Evolutionary conservation across 2,888 invertebrate genomes (phyloP).

Genomic region (Brachypalpus laphriformis): DNA sequence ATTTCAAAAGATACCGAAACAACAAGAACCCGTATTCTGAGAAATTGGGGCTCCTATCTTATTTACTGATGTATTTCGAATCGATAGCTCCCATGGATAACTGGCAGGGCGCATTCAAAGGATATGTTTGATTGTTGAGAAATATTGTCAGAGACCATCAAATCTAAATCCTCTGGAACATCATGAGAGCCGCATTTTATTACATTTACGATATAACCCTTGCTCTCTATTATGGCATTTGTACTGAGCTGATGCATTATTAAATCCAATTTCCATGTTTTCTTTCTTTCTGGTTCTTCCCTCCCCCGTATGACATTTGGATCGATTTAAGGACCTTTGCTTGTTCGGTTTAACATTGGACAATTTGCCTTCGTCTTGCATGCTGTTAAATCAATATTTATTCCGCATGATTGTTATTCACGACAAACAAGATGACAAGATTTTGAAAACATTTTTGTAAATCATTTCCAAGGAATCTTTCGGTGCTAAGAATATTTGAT

Average conservation of each 20-base stretch:
- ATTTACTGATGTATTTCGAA: neutral
- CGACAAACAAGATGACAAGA: constrained; percentile 3
- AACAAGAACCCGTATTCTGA: neutral
- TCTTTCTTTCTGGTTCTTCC: neutral
- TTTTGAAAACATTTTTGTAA: neutral
- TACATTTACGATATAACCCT: constrained; percentile 11
- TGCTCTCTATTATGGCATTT: neutral
- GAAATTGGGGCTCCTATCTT: neutral
- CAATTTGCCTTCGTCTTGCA: neutral
- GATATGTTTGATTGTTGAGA: constrained; percentile 10
- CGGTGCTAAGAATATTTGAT: neutral
- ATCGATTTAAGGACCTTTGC: constrained; percentile 5
- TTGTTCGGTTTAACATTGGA: neutral
- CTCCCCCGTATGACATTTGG: neutral
- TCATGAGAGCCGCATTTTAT: constrained; percentile 10
- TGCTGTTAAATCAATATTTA: constrained; percentile 3
- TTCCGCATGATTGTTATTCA: constrained; percentile 10
- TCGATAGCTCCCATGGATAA: constrained; percentile 1
- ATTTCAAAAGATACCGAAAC: constrained; percentile 1
- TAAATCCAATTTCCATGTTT: constrained; percentile 24
- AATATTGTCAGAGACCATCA: constrained; percentile 7
- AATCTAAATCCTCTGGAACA: constrained; percentile 11
- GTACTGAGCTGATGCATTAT: constrained; percentile 10
- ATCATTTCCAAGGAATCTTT: neutral
- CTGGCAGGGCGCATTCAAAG: neutral